Evolutionary conservation across 2,888 invertebrate genomes (phyloP).

Genomic region (Julus scanicus): DNA sequence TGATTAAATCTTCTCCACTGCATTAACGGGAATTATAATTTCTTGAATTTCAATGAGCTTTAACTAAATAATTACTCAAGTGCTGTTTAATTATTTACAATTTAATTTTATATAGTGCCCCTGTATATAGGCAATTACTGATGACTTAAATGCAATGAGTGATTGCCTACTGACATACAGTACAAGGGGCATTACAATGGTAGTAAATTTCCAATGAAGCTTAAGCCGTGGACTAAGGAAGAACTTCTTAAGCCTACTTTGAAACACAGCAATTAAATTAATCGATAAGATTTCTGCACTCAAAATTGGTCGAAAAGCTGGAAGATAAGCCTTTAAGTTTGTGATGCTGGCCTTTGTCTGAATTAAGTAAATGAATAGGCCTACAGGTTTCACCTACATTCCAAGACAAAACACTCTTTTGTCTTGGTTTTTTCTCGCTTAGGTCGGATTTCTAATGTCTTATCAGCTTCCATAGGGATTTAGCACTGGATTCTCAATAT

Average conservation of each 20-base stretch:
- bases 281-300: conserved; percentile 20
- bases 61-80: too few relatives aligned
- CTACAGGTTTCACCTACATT: neutral
- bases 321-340: neutral
- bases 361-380: neutral
- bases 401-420: neutral
- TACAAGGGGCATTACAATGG: neutral
- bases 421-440: neutral
- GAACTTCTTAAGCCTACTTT: conserved; percentile 16
- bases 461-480: neutral
- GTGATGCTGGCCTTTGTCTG: neutral
- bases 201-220: neutral
- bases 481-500: neutral
- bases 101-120: conserved; percentile 16
- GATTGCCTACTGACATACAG: neutral
- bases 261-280: conserved; percentile 34
- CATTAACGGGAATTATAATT: too few relatives aligned
- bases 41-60: too few relatives aligned
- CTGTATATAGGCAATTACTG: neutral
- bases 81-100: neutral
- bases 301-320: conserved; percentile 8
- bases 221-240: neutral
- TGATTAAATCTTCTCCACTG: too few relatives aligned
- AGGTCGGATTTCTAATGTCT: neutral
- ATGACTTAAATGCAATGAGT: neutral